Evolutionary conservation across 1,140 invertebrate genomes (phyloP), one percentile per base, ranked within the genome.

Genomic region (Sipha flava): DNA sequence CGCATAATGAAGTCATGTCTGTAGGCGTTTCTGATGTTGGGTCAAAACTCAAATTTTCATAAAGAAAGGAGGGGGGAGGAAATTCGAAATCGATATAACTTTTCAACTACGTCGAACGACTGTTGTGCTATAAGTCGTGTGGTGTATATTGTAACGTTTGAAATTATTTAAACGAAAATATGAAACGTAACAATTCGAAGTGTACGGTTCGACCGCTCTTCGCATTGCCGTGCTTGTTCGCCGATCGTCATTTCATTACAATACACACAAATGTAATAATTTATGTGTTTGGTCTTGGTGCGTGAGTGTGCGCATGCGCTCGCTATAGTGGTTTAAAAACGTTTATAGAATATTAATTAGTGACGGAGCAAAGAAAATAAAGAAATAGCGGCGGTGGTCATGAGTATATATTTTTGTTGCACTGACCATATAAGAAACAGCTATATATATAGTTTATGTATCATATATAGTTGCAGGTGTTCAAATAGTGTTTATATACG

Each of bases 341-440:
- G 66, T 70, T 12, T 29, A 23, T 70, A 47, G 66, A 70, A 70
- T 70, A 70, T 70, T 47, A 70, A 70, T 70, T 45, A 29, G 23
- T 12, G 34, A 68, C 21, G 14, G 64, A 26, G 21, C 1, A 29
- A 68, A 68, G 23, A 68, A 68, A 45, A 68, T n/a, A 68, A 68
- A 68, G 40, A 68, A 68, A 68, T 23, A 7, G 14, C 21, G 40
- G 23, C 34, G 3, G 9, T 31, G 18, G 14, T 59, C 31, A 23
- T 34, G 29, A 31, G 12, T 57, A 29, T 57, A 57, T 57, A 57
- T 57, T 26, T 5, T 14, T 57, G 26, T 23, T 57, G 26, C 54
- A 57, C 14, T 29, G 26, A 57, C 23, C 23, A 57, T 29, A 14
- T 57, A 57, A 6, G 21, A 29, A 6, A 26, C 9, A 23, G 26